Percentiles rank a stretch among this genome's conserved stretches.
phyloP scores from a whole-genome alignment of 1,140 invertebrate species.

The Stegodyphus mimosarum region DNA sequence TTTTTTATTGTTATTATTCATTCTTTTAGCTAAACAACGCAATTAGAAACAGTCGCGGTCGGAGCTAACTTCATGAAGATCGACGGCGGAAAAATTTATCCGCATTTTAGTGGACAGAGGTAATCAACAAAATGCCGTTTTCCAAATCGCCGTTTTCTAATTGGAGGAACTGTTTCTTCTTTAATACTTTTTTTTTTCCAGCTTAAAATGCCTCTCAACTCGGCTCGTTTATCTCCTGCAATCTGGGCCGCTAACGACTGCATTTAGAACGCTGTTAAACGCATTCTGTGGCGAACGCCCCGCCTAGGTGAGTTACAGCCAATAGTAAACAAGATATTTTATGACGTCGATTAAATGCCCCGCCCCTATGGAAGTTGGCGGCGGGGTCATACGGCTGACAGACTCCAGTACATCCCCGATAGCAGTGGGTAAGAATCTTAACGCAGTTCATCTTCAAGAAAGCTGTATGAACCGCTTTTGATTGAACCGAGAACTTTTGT shows the following conservation, averaged over 20 bases:
- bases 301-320: constrained; percentile 1
- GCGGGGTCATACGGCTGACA: constrained; percentile 33
- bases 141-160: constrained; percentile 58
- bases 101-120: constrained; percentile 55
- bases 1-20: constrained; percentile 41
- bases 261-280: constrained; percentile 54
- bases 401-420: constrained; percentile 42
- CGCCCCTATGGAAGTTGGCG: constrained; percentile 33
- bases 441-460: neutral
- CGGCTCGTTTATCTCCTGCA: constrained; percentile 50
- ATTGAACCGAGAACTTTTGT: neutral
- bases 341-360: constrained; percentile 4
- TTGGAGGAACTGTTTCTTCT: constrained; percentile 43
- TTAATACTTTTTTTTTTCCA: constrained; percentile 9
- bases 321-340: neutral
- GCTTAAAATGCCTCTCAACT: constrained; percentile 30
- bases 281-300: constrained; percentile 24
- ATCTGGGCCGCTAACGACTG: constrained; percentile 54
- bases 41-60: constrained; percentile 52
- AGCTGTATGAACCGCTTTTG: constrained; percentile 11
- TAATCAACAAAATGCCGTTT: constrained; percentile 61
- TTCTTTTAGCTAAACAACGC: constrained; percentile 34
- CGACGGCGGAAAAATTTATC: constrained; percentile 55
- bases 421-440: constrained; percentile 32
- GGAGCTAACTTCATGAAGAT: constrained; percentile 58